A percentile compares a stretch with the other conserved stretches of the same genome.
Conservation (phyloP, 1,140 invertebrate genomes). For the Acyrthosiphon pisum region DNA sequence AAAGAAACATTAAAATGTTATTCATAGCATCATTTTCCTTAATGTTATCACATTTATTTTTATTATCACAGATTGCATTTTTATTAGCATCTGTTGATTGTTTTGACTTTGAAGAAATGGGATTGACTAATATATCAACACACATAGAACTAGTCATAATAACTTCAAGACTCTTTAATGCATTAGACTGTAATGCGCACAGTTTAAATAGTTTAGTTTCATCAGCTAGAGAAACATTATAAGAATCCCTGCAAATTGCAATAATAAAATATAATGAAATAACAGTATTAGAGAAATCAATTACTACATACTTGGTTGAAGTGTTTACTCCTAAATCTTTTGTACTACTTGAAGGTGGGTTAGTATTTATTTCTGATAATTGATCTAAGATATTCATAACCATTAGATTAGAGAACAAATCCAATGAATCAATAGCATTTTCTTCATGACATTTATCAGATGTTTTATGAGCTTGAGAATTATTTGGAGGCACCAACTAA, state of each 20-base stretch:
- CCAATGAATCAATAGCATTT: slow-evolving; percentile 42
- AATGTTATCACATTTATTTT: slow-evolving; percentile 14
- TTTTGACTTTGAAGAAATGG: slow-evolving; percentile 41
- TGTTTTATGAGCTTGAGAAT: neutral
- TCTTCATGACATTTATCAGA: slow-evolving; percentile 1
- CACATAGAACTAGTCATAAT: slow-evolving; percentile 42
- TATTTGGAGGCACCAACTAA: slow-evolving; percentile 35
- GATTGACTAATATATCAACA: slow-evolving; percentile 56
- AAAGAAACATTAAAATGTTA: slow-evolving; percentile 40
- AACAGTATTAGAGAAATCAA: slow-evolving; percentile 3
- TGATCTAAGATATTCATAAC: slow-evolving; percentile 67
- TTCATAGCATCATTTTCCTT: slow-evolving; percentile 34
- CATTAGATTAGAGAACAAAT: slow-evolving; percentile 65
- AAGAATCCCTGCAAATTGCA: slow-evolving; percentile 42
- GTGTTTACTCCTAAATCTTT: slow-evolving; percentile 28
- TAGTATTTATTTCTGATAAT: slow-evolving; percentile 63
- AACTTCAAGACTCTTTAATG: slow-evolving; percentile 67
- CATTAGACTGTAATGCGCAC: slow-evolving; percentile 68
- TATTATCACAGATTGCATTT: slow-evolving; percentile 33
- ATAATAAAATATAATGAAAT: neutral
- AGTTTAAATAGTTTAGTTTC: slow-evolving; percentile 65
- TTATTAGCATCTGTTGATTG: slow-evolving; percentile 53
- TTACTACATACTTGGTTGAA: slow-evolving; percentile 21
- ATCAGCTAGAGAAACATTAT: slow-evolving; percentile 62
- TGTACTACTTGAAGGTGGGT: slow-evolving; percentile 23